Base-by-base conservation (phyloP, 2,797 vertebrate species). In the Hybognathus amarus region DNA sequence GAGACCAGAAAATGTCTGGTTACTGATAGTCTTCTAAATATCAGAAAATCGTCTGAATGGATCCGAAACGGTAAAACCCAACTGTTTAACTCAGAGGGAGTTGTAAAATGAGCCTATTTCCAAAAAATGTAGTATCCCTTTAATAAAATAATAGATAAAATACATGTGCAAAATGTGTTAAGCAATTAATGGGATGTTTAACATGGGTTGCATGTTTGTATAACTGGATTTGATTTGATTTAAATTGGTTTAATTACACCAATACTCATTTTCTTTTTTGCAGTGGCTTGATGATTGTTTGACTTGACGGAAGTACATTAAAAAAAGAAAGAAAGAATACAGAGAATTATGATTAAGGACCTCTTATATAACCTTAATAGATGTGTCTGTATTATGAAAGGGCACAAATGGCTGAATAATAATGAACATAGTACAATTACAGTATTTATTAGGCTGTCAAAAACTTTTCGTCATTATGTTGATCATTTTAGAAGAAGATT, bases 401-500 rank as follows among this genome's bases (percentile, higher is more conserved):
- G 24, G 52, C 33, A 84, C 63, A 82, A 75, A 74, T 22, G 30
- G 6, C 30, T 63, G 11, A 83, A 63, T 83, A 69, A 71, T 50
- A 38, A 47, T 47, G 7, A 13, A 59, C 9, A 15, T 10, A 30
- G 3, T 24, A 61, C 5, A 27, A 15, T 12, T n/a, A 33, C 30
- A 33, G 2, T 52, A 5, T 76, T 45, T 30, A 61, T 42, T 63
- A 47, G 24, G 1, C 11, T 45, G 12, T 47, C 8, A 8, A 63
- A 81, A 71, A 59, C 3, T 7, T 40, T 40, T 30, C 7, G 24
- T 64, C 2, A 47, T 36, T 56, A 1, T 63, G 56, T 38, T 18
- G 56, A 82, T 56, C 18, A 64, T 63, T 83, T 84, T 79, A 27
- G 45, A 38, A 42, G 74, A 30, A 42, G 33, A 78, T 71, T n/a